Base-by-base conservation (phyloP, 2,888 invertebrate species). In the Troides helena region DNA sequence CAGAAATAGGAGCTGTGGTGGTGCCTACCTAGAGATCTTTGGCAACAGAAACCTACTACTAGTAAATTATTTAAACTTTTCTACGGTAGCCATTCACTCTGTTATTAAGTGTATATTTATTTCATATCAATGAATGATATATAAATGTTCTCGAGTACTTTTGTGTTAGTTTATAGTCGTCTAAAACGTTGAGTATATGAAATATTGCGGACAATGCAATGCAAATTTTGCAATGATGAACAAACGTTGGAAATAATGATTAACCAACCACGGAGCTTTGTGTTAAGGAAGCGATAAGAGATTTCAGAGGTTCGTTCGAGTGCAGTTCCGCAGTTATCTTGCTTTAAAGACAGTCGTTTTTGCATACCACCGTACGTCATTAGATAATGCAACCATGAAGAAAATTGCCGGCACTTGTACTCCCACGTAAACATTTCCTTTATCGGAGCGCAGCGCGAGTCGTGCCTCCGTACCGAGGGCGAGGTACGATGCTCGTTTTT, bases 321-420 rank as follows among this genome's bases (percentile, higher is more conserved):
- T 70, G 76, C 73, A 75, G 80, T 79, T 80, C 78, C 78, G 56
- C 77, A 75, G 75, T 77, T 80, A 80, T 75, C 76, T 74, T 72
- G 71, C 72, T 75, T 77, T 78, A 78, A 77, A 76, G 79, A 74
- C 74, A 77, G 78, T 74, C 67, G 75, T 83, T 85, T 82, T 83
- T 83, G 81, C 80, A 78, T 79, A 74, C 71, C 71, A 73, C 68
- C 71, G 66, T 70, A 43, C 74, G 76, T 78, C 80, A 83, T 84
- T 83, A 84, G 79, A 79, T 83, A 82, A 83, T 81, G 80, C 78
- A 81, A 79, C 76, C 75, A 82, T 83, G 78, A 81, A 84, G 82
- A 81, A 86, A 84, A 85, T 85, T 83, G 77, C 78, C 72, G 77
- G 72, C 75, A 80, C 78, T 80, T 77, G 77, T 74, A 78, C 77